phyloP scores from a whole-genome alignment of 2,888 invertebrate species.

The Hyles lineata region DNA sequence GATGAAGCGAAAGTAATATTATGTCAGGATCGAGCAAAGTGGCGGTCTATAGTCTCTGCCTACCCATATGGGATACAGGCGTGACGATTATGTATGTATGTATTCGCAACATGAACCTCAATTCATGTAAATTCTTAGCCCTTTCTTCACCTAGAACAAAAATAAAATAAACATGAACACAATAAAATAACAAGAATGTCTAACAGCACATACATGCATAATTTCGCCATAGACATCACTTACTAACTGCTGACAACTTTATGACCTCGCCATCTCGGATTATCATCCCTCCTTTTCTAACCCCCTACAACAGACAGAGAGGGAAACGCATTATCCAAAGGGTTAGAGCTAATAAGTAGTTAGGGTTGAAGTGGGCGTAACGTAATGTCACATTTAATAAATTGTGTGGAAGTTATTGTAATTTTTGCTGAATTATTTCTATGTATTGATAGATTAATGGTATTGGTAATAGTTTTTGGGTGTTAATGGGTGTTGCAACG shows the following conservation, averaged over 20 bases:
- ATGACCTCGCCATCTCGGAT: conserved; percentile 47
- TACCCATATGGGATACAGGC: no score
- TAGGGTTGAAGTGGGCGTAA: conserved; percentile 77
- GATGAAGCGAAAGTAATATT: no score
- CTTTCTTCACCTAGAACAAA: background rate
- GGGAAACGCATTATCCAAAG: conserved; percentile 44
- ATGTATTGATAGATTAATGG: background rate
- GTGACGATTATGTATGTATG: no score
- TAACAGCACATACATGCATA: conserved; percentile 51
- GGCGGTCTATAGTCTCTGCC: no score
- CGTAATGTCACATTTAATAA: conserved; percentile 76
- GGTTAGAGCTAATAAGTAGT: conserved; percentile 58
- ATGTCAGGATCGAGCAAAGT: no score
- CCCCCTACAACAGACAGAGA: conserved; percentile 43
- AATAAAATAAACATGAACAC: conserved; percentile 10
- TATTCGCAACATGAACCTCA: no score
- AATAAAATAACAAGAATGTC: background rate
- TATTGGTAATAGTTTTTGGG: background rate
- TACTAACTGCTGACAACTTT: conserved; percentile 57
- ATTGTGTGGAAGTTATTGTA: conserved; percentile 67
- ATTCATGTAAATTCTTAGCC: no score
- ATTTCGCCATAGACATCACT: conserved; percentile 70
- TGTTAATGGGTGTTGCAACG: no score
- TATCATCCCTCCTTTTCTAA: conserved; percentile 46
- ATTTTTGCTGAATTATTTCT: conserved; percentile 37